Conservation (phyloP, 2,797 vertebrate species). For the Anolis apletophallus region DNA sequence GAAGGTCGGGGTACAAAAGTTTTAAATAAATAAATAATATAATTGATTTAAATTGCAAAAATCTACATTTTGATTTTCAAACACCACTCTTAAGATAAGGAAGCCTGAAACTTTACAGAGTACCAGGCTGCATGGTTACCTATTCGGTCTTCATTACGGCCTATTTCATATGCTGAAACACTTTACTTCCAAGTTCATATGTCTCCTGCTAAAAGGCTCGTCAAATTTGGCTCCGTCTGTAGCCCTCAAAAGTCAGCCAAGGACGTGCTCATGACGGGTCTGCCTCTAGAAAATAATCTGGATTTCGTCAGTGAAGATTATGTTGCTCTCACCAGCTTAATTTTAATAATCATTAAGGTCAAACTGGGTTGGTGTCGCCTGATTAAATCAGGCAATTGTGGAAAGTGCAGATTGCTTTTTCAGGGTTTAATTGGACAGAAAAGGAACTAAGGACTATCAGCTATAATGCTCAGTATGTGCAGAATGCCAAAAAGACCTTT, state of each 20-base stretch:
- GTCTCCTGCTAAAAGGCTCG: no score
- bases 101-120: neutral
- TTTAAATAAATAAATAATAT: no score
- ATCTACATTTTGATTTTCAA: neutral
- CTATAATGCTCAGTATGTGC: neutral
- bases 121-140: no score
- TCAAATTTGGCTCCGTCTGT: no score
- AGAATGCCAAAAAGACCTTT: neutral
- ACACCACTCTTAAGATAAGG: neutral
- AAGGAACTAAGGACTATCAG: neutral
- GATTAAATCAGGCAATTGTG: neutral
- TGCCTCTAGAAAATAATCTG: conserved; percentile 6
- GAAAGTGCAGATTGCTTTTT: neutral
- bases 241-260: neutral
- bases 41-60: neutral
- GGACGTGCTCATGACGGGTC: neutral
- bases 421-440: neutral
- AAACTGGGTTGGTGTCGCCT: neutral
- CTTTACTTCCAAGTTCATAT: neutral
- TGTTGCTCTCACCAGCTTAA: conserved; percentile 10
- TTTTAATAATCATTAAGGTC: conserved; percentile 28
- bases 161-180: neutral
- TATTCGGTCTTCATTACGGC: neutral
- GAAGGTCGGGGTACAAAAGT: no score
- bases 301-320: neutral